These are phyloP conservation scores for Scaptomyza caliginosa DNA, from an alignment of 2,888 invertebrate species.

Conservation along the genomic window DNA sequence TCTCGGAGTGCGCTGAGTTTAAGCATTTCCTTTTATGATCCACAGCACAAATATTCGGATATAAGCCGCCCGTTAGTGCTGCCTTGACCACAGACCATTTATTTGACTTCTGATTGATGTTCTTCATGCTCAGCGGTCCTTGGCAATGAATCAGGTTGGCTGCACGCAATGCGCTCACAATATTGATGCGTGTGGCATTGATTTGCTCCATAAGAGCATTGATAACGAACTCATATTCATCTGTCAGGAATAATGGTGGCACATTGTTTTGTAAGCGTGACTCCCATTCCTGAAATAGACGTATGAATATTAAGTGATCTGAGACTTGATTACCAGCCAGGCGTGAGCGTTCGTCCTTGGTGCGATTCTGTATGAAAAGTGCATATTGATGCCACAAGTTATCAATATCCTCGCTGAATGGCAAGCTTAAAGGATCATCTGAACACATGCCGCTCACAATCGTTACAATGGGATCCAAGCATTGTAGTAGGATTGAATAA, in stretches of 20 bases:
- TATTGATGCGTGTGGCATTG: constrained; percentile 29
- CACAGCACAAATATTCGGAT: constrained; percentile 86
- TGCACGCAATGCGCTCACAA: constrained; percentile 40
- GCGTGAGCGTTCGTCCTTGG: constrained; percentile 83
- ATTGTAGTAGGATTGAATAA: constrained; percentile 94
- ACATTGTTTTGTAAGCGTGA: constrained; percentile 9
- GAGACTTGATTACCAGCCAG: constrained; percentile 91
- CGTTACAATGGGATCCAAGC: constrained; percentile 96
- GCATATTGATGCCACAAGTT: constrained; percentile 79
- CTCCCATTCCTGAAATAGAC: constrained; percentile 84
- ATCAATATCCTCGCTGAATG: constrained; percentile 55
- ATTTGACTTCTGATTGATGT: constrained; percentile 38
- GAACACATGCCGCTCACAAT: constrained; percentile 92
- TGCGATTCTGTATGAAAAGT: constrained; percentile 49
- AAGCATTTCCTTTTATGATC: constrained; percentile 26
- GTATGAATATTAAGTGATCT: constrained; percentile 94
- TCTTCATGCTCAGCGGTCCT: constrained; percentile 42
- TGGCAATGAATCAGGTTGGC: constrained; percentile 43
- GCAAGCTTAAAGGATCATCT: constrained; percentile 50
- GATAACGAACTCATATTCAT: constrained; percentile 61
- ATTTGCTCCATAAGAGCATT: constrained; percentile 67
- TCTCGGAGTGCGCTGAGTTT: constrained; percentile 36
- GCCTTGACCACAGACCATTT: constrained; percentile 88
- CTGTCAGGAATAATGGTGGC: constrained; percentile 35
- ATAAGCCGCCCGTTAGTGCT: constrained; percentile 93